Conservation (phyloP, 2,113 vertebrate species). For the Tragelaphus imberbis region DNA sequence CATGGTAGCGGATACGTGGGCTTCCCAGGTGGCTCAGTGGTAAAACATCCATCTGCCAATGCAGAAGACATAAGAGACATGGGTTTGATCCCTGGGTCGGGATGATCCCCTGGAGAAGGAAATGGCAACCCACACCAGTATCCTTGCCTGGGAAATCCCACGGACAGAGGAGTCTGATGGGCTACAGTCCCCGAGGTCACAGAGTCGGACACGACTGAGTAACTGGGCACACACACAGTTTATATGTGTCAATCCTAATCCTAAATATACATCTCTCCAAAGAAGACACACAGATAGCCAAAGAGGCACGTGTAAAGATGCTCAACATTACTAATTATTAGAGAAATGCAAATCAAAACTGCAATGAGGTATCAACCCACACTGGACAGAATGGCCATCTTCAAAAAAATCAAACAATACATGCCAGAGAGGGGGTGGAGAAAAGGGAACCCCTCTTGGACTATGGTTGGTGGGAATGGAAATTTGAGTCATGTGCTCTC, state of each 20-base stretch:
- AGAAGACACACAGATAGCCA: background rate
- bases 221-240: background rate
- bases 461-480: background rate
- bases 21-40: background rate
- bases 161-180: background rate
- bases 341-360: background rate
- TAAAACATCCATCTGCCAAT: background rate
- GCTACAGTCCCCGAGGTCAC: background rate
- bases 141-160: background rate
- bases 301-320: background rate
- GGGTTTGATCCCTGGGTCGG: background rate
- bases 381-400: background rate
- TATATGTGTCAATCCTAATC: background rate
- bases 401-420: background rate
- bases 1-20: background rate
- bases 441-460: background rate
- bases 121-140: background rate
- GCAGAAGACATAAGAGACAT: background rate
- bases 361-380: background rate
- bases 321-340: background rate
- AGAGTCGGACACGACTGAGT: background rate
- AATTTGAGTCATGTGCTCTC: accelerated
- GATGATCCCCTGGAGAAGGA: background rate
- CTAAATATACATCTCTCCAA: background rate
- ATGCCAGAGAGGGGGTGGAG: background rate